Conservation (phyloP, 37 sponge, comb jelly and placozoan genomes). For the Diacarnus erythraeanus region DNA sequence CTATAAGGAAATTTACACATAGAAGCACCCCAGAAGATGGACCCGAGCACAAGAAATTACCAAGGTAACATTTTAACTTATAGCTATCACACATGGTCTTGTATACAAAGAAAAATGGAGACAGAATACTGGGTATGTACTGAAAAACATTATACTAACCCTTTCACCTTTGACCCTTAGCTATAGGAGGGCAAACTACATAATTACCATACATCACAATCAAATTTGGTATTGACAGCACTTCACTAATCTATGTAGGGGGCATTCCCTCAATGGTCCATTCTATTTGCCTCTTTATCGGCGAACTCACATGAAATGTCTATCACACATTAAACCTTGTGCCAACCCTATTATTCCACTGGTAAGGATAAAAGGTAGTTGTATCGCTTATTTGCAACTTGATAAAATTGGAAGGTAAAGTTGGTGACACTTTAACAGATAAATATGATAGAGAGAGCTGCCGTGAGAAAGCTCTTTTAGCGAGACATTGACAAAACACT, state of each 20-base stretch:
- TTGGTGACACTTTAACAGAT: not conserved
- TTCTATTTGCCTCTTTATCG: constrained; percentile 2
- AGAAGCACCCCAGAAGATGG: no score
- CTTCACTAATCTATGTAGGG: no score
- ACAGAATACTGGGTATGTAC: constrained; percentile 32
- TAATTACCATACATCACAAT: no score
- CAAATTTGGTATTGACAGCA: not conserved
- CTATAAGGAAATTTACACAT: no score
- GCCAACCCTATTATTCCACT: no score
- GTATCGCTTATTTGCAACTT: no score
- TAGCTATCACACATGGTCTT: not conserved
- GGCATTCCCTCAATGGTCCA: not conserved
- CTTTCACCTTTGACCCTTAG: no score
- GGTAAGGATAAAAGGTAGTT: no score
- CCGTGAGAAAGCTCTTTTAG: constrained; percentile 13
- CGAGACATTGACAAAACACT: constrained; percentile 35
- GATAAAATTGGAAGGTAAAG: no score
- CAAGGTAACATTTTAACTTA: constrained; percentile 5
- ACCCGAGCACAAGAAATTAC: constrained; percentile 13
- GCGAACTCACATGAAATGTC: constrained; percentile 60
- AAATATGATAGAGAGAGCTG: not conserved
- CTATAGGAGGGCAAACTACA: no score
- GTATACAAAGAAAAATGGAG: constrained; percentile 48
- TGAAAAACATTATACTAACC: no score
- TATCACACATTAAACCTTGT: constrained; percentile 33